These are phyloP conservation scores for Orcinus orca DNA, from an alignment of 2,113 vertebrate genomes.

Conservation along the genomic window DNA sequence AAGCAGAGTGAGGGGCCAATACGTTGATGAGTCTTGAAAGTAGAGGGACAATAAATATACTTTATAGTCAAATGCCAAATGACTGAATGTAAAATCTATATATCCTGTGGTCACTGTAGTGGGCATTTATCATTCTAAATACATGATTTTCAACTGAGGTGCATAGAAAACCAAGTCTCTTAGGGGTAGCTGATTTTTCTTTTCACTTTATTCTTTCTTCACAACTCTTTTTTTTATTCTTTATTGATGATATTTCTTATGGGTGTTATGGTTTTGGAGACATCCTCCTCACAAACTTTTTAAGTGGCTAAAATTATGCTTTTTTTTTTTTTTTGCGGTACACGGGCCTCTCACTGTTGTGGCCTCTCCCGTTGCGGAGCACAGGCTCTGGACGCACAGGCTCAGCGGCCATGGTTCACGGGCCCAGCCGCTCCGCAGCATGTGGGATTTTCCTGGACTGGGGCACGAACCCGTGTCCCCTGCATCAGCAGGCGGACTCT, in stretches of 20 bases:
- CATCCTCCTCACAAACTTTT: neutral
- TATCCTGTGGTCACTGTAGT: neutral
- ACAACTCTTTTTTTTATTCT: neutral
- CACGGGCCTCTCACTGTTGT: too few relatives aligned
- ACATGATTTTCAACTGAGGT: neutral
- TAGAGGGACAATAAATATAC: neutral
- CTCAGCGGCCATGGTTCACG: too few relatives aligned
- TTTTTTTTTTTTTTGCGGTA: neutral
- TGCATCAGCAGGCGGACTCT: too few relatives aligned
- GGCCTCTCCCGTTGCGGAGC: too few relatives aligned
- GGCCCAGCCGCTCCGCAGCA: too few relatives aligned
- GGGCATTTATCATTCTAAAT: neutral
- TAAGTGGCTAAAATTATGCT: constrained; percentile 26
- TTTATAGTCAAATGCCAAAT: neutral
- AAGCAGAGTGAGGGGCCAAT: neutral
- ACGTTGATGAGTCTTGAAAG: neutral
- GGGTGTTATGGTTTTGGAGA: neutral
- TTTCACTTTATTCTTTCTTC: neutral
- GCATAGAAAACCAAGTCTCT: neutral
- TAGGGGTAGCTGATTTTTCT: neutral
- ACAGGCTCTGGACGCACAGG: too few relatives aligned
- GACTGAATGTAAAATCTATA: neutral
- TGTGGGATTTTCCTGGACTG: accelerated
- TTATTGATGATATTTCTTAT: neutral
- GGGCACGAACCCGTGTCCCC: too few relatives aligned